Evolutionary conservation across 92 coral and sea anemone species (phyloP), one percentile per base, ranked within the genome.

Genomic region (Paramuricea clavata): DNA sequence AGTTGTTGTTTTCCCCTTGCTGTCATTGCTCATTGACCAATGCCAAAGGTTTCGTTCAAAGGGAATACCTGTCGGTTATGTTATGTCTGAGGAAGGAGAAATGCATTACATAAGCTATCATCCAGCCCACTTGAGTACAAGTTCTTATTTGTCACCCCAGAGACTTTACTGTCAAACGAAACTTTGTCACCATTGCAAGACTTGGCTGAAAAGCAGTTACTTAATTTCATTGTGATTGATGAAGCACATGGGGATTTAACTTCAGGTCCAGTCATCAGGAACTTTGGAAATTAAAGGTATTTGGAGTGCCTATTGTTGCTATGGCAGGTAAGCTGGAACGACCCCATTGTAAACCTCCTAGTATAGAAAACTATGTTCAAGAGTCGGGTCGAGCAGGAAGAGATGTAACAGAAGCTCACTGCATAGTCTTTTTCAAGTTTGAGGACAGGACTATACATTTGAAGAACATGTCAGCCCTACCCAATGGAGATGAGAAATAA

Each of bases 261-360:
- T 57, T 57, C 67, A 19, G 67, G 19, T 12, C 67, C 5, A 57
- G 67, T 57, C 12, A 57, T 57, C 3, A 6, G 5, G 19, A 57
- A 3, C 67, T 57, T 3, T 57, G 67, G 67, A 57, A 57, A 16
- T 26, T 57, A 26, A 19, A 26, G 3, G 28, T 2, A 19, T 57
- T 57, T 19, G 67, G 28, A 57, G 22, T 19, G 3, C 67, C 67
- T 5, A 27, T 60, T 19, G 69, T 78, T 35, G 90, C 90, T 16
- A 56, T 87, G 62, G 76, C 90, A 7, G 87, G 70, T 21, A 81
- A 39, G 4, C 44, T 39, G n/a, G n/a, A n/a, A n/a, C n/a, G n/a
- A n/a, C n/a, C n/a, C n/a, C n/a, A n/a, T n/a, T n/a, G n/a, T n/a
- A n/a, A n/a, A n/a, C n/a, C n/a, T n/a, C n/a, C n/a, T n/a, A n/a